Evolutionary conservation across 2,797 vertebrate genomes (phyloP).

Genomic region (Synanceia verrucosa): DNA sequence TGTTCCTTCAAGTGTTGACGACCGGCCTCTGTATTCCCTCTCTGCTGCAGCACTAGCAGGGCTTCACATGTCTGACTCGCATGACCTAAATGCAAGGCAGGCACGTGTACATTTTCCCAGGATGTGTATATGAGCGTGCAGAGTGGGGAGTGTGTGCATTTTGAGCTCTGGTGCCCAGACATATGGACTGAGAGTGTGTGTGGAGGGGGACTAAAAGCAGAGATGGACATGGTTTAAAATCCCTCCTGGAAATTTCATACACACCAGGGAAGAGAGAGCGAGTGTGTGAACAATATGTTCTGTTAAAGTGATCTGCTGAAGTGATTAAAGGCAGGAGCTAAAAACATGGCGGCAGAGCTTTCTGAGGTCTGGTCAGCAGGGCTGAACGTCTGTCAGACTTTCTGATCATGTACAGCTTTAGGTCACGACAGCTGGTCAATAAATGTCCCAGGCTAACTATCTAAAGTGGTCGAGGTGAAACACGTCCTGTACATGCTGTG

Average conservation of each 20-base stretch:
- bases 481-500: slow-evolving; percentile 22
- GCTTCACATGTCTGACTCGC: slow-evolving; percentile 68
- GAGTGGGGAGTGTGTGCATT: slow-evolving; percentile 5
- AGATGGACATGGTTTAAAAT: slow-evolving; percentile 54
- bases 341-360: slow-evolving; percentile 64
- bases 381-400: slow-evolving; percentile 41
- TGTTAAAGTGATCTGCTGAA: slow-evolving; percentile 70
- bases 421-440: slow-evolving; percentile 60
- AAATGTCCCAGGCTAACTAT: slow-evolving; percentile 40
- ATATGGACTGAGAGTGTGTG: slow-evolving; percentile 28
- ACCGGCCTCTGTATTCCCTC: slow-evolving; percentile 30
- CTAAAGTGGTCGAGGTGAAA: slow-evolving; percentile 48
- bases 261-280: slow-evolving; percentile 10
- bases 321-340: slow-evolving; percentile 71
- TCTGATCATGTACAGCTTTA: slow-evolving; percentile 44
- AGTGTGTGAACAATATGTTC: slow-evolving; percentile 60
- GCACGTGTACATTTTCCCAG: slow-evolving; percentile 69
- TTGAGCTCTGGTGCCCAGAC: slow-evolving; percentile 52
- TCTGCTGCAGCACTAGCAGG: slow-evolving; percentile 24
- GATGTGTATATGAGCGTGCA: slow-evolving; percentile 26
- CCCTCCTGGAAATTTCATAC: slow-evolving; percentile 62
- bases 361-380: slow-evolving; percentile 56
- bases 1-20: slow-evolving; percentile 24
- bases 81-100: slow-evolving; percentile 66
- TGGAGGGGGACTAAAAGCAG: slow-evolving; percentile 17